Evolutionary conservation across 2,797 vertebrate genomes (phyloP), one percentile per base, ranked within the genome.

Genomic region (Squalus acanthias): DNA sequence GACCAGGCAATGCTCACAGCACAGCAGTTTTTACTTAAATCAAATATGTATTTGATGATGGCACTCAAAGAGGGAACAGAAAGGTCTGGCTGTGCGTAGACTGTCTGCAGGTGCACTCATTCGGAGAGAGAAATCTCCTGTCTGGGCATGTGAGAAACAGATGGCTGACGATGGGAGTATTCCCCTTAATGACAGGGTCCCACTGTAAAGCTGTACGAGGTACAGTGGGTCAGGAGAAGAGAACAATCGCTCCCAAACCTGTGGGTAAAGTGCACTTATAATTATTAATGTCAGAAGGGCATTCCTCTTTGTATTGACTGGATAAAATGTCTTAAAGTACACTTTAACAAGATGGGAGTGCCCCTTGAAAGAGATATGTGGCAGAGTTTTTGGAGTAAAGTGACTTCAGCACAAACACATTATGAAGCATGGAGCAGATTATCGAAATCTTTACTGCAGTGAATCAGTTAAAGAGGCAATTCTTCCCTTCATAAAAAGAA

Each of bases 11-110:
- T 53, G n/a, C 69, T 26, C 46, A 24, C 15, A 15, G 67, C 13
- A 29, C 94, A 76, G 50, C 46, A 95, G 94, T 53, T 95, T 57
- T 95, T 95, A 95, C 15, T 95, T 95, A 76, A 92, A 17, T 33
- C 46, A 72, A 76, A 95, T 76, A 57, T 95, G 70, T 72, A 74
- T 74, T 29, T 53, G 50, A 70, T 95, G 93, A 29, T 50, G 22
- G 67, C 39, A 72, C 39, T 72, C 9, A 72, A 10, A 29, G 33
- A 95, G 50, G 50, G 26, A 72, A 33, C 29, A 72, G 94, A 70
- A 57, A 7, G 70, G 10, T 95, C 70, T 60, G 94, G 94, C 20
- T 65, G 70, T 69, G 33, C 8, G 9, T 26, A 50, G 65, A 5
- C 89, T 91, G 88, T 33, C 69, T 76, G 50, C 50, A 53, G 50